phyloP scores from a whole-genome alignment of 2,113 vertebrate genomes.

The Catagonus wagneri region DNA sequence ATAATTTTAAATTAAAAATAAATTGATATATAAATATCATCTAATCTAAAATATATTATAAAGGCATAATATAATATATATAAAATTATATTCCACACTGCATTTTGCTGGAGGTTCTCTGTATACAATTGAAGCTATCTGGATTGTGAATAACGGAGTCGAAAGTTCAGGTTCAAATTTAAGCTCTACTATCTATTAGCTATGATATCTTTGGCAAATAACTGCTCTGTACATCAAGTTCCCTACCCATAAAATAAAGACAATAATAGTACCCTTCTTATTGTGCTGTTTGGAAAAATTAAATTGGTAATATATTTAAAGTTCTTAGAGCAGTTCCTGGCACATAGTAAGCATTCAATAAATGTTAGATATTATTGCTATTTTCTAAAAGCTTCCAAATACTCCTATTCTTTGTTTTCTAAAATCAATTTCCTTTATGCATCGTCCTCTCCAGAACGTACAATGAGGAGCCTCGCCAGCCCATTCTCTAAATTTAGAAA shows the following conservation, averaged over 20 bases:
- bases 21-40: not conserved
- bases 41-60: not conserved
- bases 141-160: not conserved
- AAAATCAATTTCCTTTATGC: conserved; percentile 43
- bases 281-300: not conserved
- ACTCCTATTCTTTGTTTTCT: conserved; percentile 7
- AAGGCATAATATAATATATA: not conserved
- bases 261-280: not conserved
- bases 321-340: not conserved
- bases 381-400: conserved; percentile 59
- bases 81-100: not conserved
- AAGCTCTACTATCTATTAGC: not conserved
- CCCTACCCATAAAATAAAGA: not conserved
- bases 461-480: not conserved
- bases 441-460: conserved; percentile 32
- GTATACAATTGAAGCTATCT: not conserved
- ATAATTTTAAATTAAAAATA: not conserved
- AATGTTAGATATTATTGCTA: not conserved
- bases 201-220: conserved; percentile 8
- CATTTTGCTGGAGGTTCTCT: not conserved
- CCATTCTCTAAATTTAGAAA: conserved; percentile 73
- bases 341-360: conserved; percentile 49
- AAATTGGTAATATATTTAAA: conserved; percentile 29
- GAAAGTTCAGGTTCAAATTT: conserved; percentile 5
- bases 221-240: not conserved